phyloP scores from a whole-genome alignment of 2,797 vertebrate species.

The Manis crassicaudata region DNA sequence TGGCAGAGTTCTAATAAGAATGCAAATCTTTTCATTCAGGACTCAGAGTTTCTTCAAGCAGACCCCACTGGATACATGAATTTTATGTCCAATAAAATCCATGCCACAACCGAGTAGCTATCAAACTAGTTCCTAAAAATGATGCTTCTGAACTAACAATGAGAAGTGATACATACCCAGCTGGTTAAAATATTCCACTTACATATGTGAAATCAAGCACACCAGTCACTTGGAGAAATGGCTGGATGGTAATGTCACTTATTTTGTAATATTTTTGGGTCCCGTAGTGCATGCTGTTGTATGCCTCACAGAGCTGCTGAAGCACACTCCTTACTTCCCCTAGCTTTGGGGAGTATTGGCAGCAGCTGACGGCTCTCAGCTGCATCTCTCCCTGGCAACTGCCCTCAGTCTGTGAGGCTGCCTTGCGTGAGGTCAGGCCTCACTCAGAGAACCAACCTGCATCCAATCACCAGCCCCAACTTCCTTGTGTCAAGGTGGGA shows the following conservation, averaged over 20 bases:
- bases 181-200: not conserved
- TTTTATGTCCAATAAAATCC: not conserved
- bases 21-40: not conserved
- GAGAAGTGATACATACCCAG: rapidly evolving
- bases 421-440: not conserved
- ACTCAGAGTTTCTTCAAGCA: constrained; percentile 20
- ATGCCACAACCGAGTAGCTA: not conserved
- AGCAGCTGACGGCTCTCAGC: not conserved
- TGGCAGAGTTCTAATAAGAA: not conserved
- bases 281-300: not conserved
- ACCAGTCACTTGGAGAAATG: not conserved
- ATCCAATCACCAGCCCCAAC: too few species aligned
- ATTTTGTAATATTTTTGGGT: not conserved
- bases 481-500: not conserved
- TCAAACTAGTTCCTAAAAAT: not conserved
- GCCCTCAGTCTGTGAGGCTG: not conserved
- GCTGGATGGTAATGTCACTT: not conserved
- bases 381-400: not conserved
- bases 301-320: not conserved
- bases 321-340: too few species aligned
- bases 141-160: not conserved
- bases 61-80: not conserved
- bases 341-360: not conserved
- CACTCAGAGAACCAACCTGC: not conserved
- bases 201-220: not conserved